Conservation (phyloP, 2,888 invertebrate genomes). For the Eilema sororculum region DNA sequence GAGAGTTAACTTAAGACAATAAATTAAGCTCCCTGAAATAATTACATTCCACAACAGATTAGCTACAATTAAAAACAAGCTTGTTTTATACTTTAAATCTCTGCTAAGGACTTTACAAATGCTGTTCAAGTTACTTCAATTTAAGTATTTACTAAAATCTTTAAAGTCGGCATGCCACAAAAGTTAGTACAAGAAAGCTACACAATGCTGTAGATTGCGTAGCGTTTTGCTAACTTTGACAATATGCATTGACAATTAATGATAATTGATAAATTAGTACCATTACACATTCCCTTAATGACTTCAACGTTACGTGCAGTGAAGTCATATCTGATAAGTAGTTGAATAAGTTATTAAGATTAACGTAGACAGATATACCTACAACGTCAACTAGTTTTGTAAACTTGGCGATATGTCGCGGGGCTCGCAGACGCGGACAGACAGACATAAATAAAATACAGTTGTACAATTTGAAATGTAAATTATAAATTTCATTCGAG, state of each 20-base stretch:
- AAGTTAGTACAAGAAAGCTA: too few species aligned
- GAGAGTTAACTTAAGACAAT: not conserved
- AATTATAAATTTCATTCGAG: conserved; percentile 4
- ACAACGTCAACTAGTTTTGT: conserved; percentile 24
- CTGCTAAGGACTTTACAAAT: not conserved
- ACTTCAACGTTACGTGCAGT: not conserved
- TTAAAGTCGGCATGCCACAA: not conserved
- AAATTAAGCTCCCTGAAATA: not conserved
- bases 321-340: conserved; percentile 23
- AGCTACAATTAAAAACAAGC: not conserved
- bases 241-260: not conserved
- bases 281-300: conserved; percentile 3
- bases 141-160: not conserved
- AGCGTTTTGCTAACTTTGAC: too few species aligned
- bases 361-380: conserved; percentile 43
- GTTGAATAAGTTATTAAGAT: conserved; percentile 36
- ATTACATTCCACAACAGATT: not conserved
- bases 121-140: not conserved
- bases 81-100: not conserved
- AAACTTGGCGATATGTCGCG: conserved; percentile 30
- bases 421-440: not conserved
- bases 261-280: not conserved
- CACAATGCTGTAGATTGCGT: too few species aligned
- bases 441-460: conserved; percentile 35
- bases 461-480: conserved; percentile 28